Conservation (phyloP, 2,797 vertebrate genomes). For the Neopelma chrysocephalum region DNA sequence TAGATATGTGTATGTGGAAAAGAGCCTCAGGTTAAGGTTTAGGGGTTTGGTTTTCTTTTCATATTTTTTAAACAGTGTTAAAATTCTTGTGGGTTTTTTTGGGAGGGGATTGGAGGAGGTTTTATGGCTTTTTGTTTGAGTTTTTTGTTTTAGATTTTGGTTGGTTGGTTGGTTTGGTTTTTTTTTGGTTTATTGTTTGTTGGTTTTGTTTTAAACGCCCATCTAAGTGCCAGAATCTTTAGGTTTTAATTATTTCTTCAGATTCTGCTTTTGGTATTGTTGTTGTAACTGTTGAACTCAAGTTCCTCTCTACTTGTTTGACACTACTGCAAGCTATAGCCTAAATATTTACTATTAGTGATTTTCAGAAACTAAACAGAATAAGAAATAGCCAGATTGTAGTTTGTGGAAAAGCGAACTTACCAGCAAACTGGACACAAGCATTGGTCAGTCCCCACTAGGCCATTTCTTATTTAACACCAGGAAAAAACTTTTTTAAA, state of each 20-base stretch:
- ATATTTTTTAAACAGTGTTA: neutral
- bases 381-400: neutral
- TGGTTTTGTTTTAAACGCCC: neutral
- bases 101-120: neutral
- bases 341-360: rapidly evolving
- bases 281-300: neutral
- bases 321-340: no score
- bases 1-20: neutral
- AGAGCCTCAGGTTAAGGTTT: neutral
- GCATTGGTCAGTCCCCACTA: neutral
- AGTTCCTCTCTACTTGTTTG: neutral
- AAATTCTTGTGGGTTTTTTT: neutral
- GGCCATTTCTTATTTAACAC: neutral
- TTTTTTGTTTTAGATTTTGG: neutral
- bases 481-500: neutral
- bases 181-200: neutral
- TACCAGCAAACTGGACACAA: neutral
- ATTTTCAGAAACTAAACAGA: neutral
- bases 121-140: neutral
- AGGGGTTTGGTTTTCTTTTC: neutral
- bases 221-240: neutral
- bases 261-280: neutral
- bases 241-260: neutral
- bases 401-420: neutral
- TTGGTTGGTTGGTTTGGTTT: neutral